Evolutionary conservation across 1,140 invertebrate species (phyloP).

Genomic region (Elymnias hypermnestra): DNA sequence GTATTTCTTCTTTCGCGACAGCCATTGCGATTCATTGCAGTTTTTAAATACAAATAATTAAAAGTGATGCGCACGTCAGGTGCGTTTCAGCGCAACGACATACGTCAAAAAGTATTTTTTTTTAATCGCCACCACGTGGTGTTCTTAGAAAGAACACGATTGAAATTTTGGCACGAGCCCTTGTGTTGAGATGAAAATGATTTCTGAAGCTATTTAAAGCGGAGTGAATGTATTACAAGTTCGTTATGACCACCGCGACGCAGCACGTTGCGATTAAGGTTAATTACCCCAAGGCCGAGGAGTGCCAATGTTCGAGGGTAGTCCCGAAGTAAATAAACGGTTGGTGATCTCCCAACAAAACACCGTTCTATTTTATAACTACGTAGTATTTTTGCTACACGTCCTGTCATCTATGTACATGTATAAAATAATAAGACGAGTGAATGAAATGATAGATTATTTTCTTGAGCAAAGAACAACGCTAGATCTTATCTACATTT

Average conservation of each 20-base stretch:
- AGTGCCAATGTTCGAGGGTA: conserved; percentile 2
- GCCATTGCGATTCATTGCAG: background rate
- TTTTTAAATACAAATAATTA: background rate
- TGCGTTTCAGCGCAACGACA: background rate
- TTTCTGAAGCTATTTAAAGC: conserved; percentile 45
- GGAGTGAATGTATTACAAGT: conserved; percentile 60
- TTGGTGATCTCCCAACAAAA: background rate
- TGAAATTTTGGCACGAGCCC: conserved; percentile 52
- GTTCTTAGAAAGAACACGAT: conserved; percentile 33
- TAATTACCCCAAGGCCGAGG: conserved; percentile 61
- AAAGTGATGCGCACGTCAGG: too few relatives aligned
- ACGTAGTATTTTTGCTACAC: too few relatives aligned
- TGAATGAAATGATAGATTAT: too few relatives aligned
- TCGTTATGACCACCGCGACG: conserved; percentile 42
- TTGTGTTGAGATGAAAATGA: conserved; percentile 28
- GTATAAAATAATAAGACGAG: too few relatives aligned
- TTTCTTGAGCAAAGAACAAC: too few relatives aligned
- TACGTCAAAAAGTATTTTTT: conserved; percentile 12
- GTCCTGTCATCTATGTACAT: too few relatives aligned
- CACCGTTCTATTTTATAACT: too few relatives aligned
- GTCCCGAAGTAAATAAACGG: background rate
- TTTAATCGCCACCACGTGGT: conserved; percentile 43
- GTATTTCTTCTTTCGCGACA: background rate
- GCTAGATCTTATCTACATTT: too few relatives aligned
- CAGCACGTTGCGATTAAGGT: conserved; percentile 49